phyloP scores from a whole-genome alignment of 2,888 invertebrate genomes.

The Drosophila percnosoma region DNA sequence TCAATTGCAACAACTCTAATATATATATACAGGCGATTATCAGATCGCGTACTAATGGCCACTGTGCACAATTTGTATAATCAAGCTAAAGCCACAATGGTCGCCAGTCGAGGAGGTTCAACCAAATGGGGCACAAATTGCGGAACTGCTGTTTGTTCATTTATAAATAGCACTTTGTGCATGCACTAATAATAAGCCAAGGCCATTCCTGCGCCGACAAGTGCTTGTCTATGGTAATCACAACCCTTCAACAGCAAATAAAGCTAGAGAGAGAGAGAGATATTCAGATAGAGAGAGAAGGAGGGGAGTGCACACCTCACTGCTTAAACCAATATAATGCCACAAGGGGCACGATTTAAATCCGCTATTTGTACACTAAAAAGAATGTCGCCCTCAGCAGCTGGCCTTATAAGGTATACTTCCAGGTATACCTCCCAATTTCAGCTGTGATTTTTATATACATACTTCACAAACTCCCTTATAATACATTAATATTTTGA shows the following conservation, averaged over 20 bases:
- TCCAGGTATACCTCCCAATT: not conserved
- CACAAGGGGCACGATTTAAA: slow-evolving; percentile 8
- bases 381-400: not conserved
- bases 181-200: slow-evolving; percentile 19
- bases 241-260: not conserved
- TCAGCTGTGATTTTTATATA: not conserved
- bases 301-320: not conserved
- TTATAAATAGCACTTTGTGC: slow-evolving; percentile 44
- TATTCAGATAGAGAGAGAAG: not conserved
- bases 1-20: not conserved
- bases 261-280: too few species aligned
- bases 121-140: not conserved
- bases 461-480: too few species aligned
- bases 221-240: not conserved
- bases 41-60: not conserved
- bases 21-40: not conserved
- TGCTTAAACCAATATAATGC: slow-evolving; percentile 8
- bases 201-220: not conserved
- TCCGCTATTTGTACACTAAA: not conserved
- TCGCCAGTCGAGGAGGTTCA: not conserved
- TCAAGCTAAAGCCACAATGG: not conserved
- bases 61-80: not conserved
- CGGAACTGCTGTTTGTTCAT: not conserved
- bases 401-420: not conserved
- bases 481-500: not conserved